These are phyloP conservation scores for Drosophila tripunctata DNA, from an alignment of 2,888 invertebrate genomes.

Conservation along the genomic window DNA sequence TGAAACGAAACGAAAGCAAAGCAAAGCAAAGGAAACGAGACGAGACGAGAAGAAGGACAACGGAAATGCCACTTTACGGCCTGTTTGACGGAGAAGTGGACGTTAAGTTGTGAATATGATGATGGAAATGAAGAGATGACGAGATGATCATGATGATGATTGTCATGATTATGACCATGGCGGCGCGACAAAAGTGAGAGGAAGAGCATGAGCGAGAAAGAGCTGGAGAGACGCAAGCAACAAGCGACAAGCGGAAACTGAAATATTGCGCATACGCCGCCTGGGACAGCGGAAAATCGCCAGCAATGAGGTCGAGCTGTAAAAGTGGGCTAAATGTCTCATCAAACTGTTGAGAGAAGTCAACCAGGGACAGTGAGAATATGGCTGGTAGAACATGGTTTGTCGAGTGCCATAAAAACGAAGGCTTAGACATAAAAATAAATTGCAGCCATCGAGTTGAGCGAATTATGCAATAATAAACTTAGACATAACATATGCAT, in stretches of 20 bases:
- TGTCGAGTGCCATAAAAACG: constrained; percentile 62
- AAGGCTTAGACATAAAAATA: constrained; percentile 69
- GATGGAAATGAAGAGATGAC: constrained; percentile 45
- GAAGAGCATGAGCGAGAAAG: no score
- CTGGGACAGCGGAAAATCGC: constrained; percentile 47
- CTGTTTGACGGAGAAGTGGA: constrained; percentile 77
- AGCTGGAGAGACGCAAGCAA: constrained; percentile 45
- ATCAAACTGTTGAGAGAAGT: constrained; percentile 45
- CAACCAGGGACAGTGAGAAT: neutral
- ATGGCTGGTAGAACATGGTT: constrained; percentile 11
- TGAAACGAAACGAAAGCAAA: constrained; percentile 27
- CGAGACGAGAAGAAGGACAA: constrained; percentile 53
- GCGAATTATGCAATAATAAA: constrained; percentile 51
- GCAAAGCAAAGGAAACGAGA: constrained; percentile 33
- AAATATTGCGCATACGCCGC: constrained; percentile 70
- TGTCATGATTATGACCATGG: constrained; percentile 11
- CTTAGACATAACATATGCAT: constrained; percentile 24
- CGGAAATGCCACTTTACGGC: constrained; percentile 79
- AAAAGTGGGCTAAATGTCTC: constrained; percentile 72
- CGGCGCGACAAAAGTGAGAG: no score
- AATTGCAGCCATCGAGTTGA: constrained; percentile 48
- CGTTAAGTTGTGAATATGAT: constrained; percentile 77
- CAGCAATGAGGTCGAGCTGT: constrained; percentile 68
- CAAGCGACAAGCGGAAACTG: constrained; percentile 48
- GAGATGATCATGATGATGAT: constrained; percentile 27